Conservation (phyloP, 2,888 invertebrate genomes). For the Microdon myrmicae region DNA sequence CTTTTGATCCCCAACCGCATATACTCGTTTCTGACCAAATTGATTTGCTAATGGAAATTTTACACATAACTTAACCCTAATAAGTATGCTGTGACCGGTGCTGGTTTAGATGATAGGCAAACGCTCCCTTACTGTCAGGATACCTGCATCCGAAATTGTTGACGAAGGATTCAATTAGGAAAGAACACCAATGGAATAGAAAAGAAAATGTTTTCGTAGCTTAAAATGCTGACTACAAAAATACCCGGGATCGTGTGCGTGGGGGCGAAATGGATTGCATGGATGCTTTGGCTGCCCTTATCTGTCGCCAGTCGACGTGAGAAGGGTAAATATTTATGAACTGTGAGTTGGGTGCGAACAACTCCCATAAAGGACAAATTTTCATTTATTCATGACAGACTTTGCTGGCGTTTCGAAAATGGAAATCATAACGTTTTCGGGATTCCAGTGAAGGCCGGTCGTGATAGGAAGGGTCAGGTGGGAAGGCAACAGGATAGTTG, state of each 20-base stretch:
- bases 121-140: not conserved
- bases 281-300: constrained; percentile 34
- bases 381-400: constrained; percentile 48
- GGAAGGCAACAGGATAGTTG: too few species aligned
- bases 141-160: constrained; percentile 35
- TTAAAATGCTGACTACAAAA: constrained; percentile 19
- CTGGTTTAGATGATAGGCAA: not conserved
- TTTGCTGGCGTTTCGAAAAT: constrained; percentile 14
- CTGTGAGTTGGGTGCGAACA: constrained; percentile 21
- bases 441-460: constrained; percentile 12
- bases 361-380: constrained; percentile 27
- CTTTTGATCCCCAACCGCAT: not conserved
- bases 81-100: constrained; percentile 14
- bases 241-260: constrained; percentile 2
- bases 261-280: too few species aligned
- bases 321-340: constrained; percentile 51
- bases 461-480: constrained; percentile 13
- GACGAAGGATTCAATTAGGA: constrained; percentile 48
- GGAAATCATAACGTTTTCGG: not conserved
- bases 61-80: constrained; percentile 51
- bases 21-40: constrained; percentile 33
- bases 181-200: constrained; percentile 19
- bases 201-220: constrained; percentile 27
- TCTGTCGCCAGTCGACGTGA: constrained; percentile 24
- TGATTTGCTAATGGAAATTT: constrained; percentile 50